A percentile compares a stretch with the other conserved stretches of the same genome.
Evolutionary conservation across 2,113 vertebrate species (phyloP).

Genomic region (western clawed frog (Xenopus tropicalis)): DNA sequence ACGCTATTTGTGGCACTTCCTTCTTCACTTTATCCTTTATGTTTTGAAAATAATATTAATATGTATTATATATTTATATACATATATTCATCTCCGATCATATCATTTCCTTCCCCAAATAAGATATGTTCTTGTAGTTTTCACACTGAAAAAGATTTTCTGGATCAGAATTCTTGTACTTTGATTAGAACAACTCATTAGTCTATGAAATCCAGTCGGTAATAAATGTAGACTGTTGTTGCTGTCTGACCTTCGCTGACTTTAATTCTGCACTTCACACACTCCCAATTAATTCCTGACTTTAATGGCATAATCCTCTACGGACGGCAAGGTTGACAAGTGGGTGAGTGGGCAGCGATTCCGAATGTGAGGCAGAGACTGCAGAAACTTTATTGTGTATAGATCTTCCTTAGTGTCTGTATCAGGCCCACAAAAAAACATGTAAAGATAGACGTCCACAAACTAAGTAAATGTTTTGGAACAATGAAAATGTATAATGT

Average conservation of each 20-base stretch:
- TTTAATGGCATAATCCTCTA: conserved; percentile 11
- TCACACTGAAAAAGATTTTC: neutral
- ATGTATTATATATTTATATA: too few species aligned
- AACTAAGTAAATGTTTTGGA: too few species aligned
- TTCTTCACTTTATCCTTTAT: too few species aligned
- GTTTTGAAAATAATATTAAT: too few species aligned
- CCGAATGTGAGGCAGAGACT: neutral
- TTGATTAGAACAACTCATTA: conserved; percentile 37
- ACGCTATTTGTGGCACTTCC: too few species aligned
- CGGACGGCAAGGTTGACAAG: neutral
- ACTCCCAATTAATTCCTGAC: neutral
- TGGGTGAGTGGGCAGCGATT: neutral
- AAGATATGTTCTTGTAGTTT: too few species aligned
- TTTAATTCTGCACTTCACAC: conserved; percentile 1
- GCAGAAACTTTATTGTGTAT: neutral
- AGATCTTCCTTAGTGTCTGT: neutral
- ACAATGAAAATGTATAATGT: too few species aligned
- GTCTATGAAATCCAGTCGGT: conserved; percentile 22
- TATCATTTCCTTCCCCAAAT: too few species aligned
- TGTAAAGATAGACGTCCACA: neutral
- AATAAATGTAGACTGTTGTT: conserved; percentile 13
- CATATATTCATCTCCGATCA: too few species aligned
- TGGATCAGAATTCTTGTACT: conserved; percentile 6
- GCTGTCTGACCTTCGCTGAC: conserved; percentile 22
- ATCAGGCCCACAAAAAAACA: neutral